Conservation (phyloP, 2,888 invertebrate species). For the Macroteleia sp. region DNA sequence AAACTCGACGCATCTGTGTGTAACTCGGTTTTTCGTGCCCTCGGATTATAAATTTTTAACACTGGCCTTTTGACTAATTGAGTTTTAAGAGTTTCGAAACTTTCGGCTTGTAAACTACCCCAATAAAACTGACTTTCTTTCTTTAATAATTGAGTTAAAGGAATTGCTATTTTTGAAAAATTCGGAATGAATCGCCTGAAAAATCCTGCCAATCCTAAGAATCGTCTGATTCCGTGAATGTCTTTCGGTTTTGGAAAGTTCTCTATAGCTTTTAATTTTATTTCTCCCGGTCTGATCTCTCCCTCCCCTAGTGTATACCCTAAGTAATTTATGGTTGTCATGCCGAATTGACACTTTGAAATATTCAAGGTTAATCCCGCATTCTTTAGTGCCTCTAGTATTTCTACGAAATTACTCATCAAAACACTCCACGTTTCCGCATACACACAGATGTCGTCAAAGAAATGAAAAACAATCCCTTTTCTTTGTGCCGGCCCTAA, state of each 20-base stretch:
- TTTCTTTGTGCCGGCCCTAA: too few species aligned
- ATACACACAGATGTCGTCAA: too few species aligned
- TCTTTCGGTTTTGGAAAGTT: neutral
- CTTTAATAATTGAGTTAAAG: neutral
- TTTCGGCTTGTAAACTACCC: neutral
- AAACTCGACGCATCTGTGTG: slow-evolving; percentile 12
- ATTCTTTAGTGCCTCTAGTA: neutral
- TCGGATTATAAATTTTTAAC: neutral
- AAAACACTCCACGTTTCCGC: too few species aligned
- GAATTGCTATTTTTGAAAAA: neutral
- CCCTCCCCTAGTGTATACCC: neutral
- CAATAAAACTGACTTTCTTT: neutral
- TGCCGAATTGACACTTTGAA: neutral
- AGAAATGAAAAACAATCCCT: too few species aligned
- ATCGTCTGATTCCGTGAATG: neutral
- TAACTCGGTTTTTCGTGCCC: neutral
- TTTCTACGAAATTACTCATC: too few species aligned
- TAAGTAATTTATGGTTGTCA: neutral
- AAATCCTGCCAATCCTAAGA: neutral
- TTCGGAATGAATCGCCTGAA: neutral
- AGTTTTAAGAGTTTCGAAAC: neutral
- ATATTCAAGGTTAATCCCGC: neutral
- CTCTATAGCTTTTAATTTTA: neutral
- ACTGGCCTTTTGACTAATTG: neutral
- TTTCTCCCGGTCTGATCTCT: neutral